A percentile compares a stretch with the other conserved stretches of the same genome.
phyloP scores from a whole-genome alignment of 2,797 vertebrate genomes.

The Dipus sagitta region DNA sequence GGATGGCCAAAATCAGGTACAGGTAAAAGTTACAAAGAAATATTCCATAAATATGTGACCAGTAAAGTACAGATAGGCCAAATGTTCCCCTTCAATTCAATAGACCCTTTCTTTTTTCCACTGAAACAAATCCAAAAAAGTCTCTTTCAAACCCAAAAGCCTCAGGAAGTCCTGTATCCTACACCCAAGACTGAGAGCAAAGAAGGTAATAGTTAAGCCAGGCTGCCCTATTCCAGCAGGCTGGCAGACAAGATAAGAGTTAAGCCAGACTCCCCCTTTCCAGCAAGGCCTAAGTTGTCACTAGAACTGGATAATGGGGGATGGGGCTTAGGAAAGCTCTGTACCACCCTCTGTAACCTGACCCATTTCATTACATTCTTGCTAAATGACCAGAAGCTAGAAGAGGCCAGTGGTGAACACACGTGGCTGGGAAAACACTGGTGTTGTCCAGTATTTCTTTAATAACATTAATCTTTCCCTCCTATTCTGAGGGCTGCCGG shows the following conservation, averaged over 20 bases:
- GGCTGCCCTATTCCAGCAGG: background rate
- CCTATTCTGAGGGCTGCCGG: background rate
- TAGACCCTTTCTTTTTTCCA: background rate
- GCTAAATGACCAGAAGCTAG: background rate
- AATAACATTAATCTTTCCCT: background rate
- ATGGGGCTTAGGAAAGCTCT: background rate
- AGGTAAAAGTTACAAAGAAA: constrained; percentile 8
- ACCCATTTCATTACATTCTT: background rate
- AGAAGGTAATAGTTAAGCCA: background rate
- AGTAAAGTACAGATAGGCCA: background rate
- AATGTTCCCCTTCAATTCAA: background rate
- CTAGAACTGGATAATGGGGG: background rate
- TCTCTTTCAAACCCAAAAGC: background rate
- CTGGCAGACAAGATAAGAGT: background rate
- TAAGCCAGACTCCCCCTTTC: background rate
- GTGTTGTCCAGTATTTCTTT: background rate
- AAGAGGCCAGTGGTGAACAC: background rate
- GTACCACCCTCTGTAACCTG: too few relatives aligned
- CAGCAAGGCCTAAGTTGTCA: background rate
- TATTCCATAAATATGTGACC: background rate
- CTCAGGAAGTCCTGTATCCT: background rate
- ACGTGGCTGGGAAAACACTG: background rate
- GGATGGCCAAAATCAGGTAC: background rate
- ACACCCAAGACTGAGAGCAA: background rate
- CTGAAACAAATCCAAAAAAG: background rate